phyloP scores from a whole-genome alignment of 2,888 invertebrate species.

The Drosophila meridiana region DNA sequence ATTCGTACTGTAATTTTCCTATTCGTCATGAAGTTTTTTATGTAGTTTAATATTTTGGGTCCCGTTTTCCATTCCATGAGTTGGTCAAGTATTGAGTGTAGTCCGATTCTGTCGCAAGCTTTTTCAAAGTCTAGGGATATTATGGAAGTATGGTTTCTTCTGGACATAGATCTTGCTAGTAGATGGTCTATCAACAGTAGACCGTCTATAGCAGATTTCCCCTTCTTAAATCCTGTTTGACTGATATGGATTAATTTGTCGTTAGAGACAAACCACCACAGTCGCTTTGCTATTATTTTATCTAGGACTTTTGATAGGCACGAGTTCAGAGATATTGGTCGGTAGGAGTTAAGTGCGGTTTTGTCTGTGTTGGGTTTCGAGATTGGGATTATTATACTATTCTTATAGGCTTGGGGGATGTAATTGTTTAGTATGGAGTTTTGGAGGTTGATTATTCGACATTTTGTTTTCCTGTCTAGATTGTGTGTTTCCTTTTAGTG shows the following conservation, averaged over 20 bases:
- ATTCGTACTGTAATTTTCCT: too few relatives aligned
- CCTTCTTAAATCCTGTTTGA: too few relatives aligned
- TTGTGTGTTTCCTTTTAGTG: too few relatives aligned
- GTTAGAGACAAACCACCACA: neutral
- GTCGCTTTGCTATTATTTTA: neutral
- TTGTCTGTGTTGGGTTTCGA: too few relatives aligned
- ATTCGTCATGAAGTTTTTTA: neutral
- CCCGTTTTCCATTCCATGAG: neutral
- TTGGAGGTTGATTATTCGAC: neutral
- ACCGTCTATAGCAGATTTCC: neutral
- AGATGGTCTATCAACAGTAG: neutral
- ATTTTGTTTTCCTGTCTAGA: too few relatives aligned
- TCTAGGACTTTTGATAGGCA: neutral
- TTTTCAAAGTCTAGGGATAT: neutral
- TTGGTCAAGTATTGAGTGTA: neutral
- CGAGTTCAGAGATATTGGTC: neutral
- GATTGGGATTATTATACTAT: neutral
- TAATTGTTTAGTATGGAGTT: neutral
- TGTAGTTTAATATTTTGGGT: neutral
- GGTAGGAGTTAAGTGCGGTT: neutral
- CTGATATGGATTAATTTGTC: neutral
- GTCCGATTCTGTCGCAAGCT: neutral
- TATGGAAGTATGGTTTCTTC: too few relatives aligned
- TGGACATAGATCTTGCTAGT: too few relatives aligned
- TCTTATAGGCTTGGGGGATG: neutral